Base-by-base conservation (phyloP, 2,888 invertebrate species). In the Geotrupes spiniger region DNA sequence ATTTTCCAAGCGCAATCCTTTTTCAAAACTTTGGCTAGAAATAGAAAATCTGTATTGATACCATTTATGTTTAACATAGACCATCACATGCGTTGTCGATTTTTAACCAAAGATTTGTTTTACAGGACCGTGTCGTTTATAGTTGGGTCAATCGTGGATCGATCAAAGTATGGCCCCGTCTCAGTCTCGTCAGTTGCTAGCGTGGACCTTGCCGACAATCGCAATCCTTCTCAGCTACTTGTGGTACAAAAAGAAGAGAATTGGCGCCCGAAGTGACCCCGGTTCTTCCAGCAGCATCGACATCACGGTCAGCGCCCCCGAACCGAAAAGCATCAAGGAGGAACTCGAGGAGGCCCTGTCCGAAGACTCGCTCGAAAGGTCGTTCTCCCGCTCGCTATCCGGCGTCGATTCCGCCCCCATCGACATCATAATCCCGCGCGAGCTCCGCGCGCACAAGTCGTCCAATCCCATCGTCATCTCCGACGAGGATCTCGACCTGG, bases 191-290 rank as follows among this genome's bases (percentile, higher is more conserved):
- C 88, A 87, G 74, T 73, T 89, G 68, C 78, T 89, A 71, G 83
- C 84, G 78, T 83, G 87, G 81, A 85, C 84, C 65, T 78, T 89
- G 64, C 89, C 89, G 70, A 85, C 87, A 64, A 80, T 89, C 76
- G 88, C 86, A 64, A 79, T 88, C 65, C 78, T 89, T 66, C 78
- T 89, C 73, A 87, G 87, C 63, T 82, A 89, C 72, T 83, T 84
- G 71, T 90, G 89, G 89, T 87, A 85, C 82, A 85, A 83, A 76
- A 86, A 85, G 77, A 87, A 83, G 78, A 82, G 85, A 76, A 80
- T 82, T 73, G 81, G 79, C 69, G 80, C 81, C 71, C 81, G 78
- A 80, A 83, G 81, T 84, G 86, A 87, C 82, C 83, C 84, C 59
- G 85, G 85, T 66, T 84, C 83, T 77, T 76, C 76, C 72, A 29